These are phyloP conservation scores for Acanthaster planci DNA, from an alignment of 35 echinoderm and acorn worm species.

Conservation along the genomic window DNA sequence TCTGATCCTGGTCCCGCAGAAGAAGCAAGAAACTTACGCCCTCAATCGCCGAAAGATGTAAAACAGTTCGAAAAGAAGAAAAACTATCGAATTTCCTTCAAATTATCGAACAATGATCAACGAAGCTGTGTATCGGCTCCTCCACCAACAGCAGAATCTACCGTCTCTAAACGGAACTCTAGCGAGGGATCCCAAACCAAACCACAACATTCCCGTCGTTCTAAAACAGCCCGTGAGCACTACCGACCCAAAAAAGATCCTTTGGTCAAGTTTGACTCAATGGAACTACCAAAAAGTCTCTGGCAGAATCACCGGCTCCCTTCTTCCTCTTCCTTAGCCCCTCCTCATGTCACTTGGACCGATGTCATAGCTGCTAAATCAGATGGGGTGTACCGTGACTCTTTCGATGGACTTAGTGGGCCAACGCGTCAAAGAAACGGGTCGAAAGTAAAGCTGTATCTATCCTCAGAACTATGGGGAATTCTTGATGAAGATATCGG, in stretches of 20 bases:
- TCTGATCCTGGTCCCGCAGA: neutral
- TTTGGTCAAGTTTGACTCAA: neutral
- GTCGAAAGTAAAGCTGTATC: neutral
- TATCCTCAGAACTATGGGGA: slow-evolving; percentile 11
- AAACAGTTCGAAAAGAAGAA: neutral
- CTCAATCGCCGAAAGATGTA: neutral
- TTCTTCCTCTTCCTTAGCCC: neutral
- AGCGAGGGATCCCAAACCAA: neutral
- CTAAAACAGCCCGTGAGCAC: neutral
- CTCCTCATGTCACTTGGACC: neutral
- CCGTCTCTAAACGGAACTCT: neutral
- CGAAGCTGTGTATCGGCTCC: neutral
- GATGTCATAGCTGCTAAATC: slow-evolving; percentile 1
- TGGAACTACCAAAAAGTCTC: neutral
- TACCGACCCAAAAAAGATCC: neutral
- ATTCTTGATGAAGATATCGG: slow-evolving; percentile 4
- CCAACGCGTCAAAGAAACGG: neutral
- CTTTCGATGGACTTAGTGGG: neutral
- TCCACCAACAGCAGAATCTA: neutral
- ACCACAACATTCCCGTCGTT: neutral
- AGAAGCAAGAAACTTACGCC: neutral
- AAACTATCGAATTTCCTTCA: neutral
- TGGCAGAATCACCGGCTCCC: neutral
- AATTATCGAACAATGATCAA: neutral
- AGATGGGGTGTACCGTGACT: neutral